Conservation (phyloP, 2,797 vertebrate species). For the Lepidocolaptes lacrymiger region DNA sequence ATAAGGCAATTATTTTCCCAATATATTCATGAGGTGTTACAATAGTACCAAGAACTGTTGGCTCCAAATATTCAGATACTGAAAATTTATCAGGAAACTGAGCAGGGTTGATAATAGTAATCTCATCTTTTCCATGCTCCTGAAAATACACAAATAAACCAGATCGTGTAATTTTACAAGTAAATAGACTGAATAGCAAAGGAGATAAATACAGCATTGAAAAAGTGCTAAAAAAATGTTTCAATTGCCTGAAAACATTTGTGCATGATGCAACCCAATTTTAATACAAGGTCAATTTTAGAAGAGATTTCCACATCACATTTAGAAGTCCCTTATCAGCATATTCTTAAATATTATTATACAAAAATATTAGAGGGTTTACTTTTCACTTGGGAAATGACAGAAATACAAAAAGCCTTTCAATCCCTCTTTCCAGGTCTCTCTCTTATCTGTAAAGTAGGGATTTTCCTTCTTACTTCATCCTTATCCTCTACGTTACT, state of each 20-base stretch:
- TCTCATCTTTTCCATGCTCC: conserved; percentile 86
- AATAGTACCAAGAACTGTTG: conserved; percentile 91
- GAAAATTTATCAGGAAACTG: conserved; percentile 89
- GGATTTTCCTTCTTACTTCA: neutral
- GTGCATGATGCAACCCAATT: neutral
- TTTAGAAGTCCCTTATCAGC: neutral
- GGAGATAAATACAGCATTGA: neutral
- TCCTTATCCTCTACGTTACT: neutral
- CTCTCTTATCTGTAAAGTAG: neutral
- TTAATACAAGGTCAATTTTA: neutral
- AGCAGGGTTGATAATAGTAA: conserved; percentile 91
- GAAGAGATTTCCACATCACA: neutral
- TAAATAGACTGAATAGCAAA: neutral
- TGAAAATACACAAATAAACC: conserved; percentile 64
- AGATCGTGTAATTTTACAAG: neutral
- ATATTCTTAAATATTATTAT: neutral
- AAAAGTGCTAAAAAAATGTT: neutral
- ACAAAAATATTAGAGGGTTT: neutral
- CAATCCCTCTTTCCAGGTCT: neutral
- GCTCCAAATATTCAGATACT: conserved; percentile 90
- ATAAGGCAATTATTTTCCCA: conserved; percentile 89
- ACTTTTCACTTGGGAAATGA: neutral
- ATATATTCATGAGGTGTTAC: conserved; percentile 87
- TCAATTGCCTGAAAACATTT: neutral
- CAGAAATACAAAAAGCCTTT: neutral